A percentile compares a stretch with the other conserved stretches of the same genome.
phyloP scores from a whole-genome alignment of 2,888 invertebrate genomes.

The Venustoraphidia nigricollis region DNA sequence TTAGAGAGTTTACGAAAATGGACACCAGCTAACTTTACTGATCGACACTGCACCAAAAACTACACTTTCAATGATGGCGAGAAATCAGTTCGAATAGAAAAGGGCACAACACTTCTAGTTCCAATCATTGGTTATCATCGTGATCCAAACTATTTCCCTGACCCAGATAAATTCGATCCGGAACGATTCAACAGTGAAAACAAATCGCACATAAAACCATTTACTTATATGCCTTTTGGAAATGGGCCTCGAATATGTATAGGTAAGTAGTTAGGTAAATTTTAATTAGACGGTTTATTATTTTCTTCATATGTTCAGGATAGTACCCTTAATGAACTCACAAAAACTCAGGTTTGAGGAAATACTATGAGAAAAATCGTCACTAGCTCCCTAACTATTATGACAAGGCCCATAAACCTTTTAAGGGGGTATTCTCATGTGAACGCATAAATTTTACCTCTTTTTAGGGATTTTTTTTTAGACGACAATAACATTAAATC shows the following conservation, averaged over 20 bases:
- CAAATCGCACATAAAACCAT: conserved; percentile 31
- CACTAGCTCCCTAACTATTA: no score
- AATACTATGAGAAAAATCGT: no score
- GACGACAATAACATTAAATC: no score
- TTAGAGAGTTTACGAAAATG: conserved; percentile 31
- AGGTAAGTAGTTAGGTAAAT: conserved; percentile 15
- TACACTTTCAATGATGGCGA: conserved; percentile 28
- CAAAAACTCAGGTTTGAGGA: no score
- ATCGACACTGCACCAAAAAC: conserved; percentile 33
- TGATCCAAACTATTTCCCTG: conserved; percentile 36
- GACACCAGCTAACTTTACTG: conserved; percentile 28
- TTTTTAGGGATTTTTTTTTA: no score
- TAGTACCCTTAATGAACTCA: no score
- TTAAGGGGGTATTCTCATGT: no score
- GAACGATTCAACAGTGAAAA: conserved; percentile 39
- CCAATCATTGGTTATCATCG: conserved; percentile 35
- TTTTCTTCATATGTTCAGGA: no score
- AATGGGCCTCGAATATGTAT: conserved; percentile 26
- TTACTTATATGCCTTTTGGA: conserved; percentile 37
- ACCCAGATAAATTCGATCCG: conserved; percentile 35
- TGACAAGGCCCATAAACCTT: no score
- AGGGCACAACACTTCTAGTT: conserved; percentile 31
- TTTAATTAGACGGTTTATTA: no score
- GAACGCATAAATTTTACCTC: no score
- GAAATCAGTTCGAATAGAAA: conserved; percentile 20